These are phyloP conservation scores for Ataeniobius toweri DNA, from an alignment of 2,797 vertebrate species.

Conservation along the genomic window DNA sequence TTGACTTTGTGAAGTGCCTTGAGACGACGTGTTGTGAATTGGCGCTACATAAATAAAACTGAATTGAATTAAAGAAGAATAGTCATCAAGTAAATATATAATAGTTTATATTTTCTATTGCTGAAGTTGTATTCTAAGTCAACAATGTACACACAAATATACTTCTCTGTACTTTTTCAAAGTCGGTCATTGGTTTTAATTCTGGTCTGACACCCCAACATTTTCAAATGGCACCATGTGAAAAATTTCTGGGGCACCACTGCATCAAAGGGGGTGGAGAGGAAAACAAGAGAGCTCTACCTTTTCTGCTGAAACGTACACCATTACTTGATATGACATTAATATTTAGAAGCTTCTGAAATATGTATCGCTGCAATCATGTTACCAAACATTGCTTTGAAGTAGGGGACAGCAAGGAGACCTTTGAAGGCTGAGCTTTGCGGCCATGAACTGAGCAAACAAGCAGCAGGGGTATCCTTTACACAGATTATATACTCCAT, in stretches of 20 bases:
- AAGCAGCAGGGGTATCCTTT: conserved; percentile 23
- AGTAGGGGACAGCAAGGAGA: conserved; percentile 33
- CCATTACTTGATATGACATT: conserved; percentile 41
- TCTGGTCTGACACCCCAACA: too few species aligned
- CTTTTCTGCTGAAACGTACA: conserved; percentile 36
- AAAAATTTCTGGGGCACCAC: too few species aligned
- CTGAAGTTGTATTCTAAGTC: neutral
- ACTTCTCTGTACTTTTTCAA: too few species aligned
- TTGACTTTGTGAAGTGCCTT: too few species aligned
- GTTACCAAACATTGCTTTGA: conserved; percentile 57
- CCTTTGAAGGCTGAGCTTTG: conserved; percentile 23
- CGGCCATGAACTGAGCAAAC: conserved; percentile 37
- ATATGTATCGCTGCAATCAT: conserved; percentile 60
- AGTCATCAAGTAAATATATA: too few species aligned
- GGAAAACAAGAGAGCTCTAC: conserved; percentile 11
- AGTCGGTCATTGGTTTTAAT: too few species aligned
- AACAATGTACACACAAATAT: neutral
- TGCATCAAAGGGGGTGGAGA: conserved; percentile 25
- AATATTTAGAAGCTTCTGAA: conserved; percentile 71
- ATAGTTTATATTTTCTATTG: neutral
- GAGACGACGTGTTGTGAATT: too few species aligned
- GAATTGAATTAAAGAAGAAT: neutral
- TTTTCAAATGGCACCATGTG: too few species aligned
- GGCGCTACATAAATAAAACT: too few species aligned
- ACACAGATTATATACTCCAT: conserved; percentile 13